These are phyloP conservation scores for Drosophila ercepeae DNA, from an alignment of 1,140 invertebrate species.

Conservation along the genomic window DNA sequence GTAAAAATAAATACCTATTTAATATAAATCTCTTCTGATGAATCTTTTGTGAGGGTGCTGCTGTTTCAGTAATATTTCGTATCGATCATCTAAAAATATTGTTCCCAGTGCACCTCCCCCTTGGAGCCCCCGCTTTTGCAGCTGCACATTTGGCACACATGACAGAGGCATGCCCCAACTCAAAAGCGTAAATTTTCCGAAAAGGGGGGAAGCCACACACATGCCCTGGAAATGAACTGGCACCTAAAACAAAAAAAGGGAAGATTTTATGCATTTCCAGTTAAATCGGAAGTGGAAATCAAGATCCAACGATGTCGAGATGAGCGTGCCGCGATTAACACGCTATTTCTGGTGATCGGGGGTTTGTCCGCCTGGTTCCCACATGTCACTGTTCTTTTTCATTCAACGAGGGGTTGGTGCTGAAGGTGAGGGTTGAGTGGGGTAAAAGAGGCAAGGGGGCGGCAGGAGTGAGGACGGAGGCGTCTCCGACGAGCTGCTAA, in stretches of 20 bases:
- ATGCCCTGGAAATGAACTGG: conserved; percentile 16
- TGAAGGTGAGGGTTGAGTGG: neutral
- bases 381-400: conserved; percentile 52
- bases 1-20: neutral
- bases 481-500: conserved; percentile 66
- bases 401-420: neutral
- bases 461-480: conserved; percentile 18
- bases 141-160: conserved; percentile 81
- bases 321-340: conserved; percentile 77
- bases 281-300: conserved; percentile 80
- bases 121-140: conserved; percentile 6
- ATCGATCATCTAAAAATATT: neutral
- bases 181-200: conserved; percentile 44
- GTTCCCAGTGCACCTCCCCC: neutral
- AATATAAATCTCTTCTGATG: neutral
- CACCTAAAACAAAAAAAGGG: conserved; percentile 48
- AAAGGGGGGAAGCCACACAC: conserved; percentile 47
- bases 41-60: neutral
- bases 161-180: conserved; percentile 72
- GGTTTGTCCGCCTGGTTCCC: conserved; percentile 33
- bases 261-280: conserved; percentile 76
- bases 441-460: neutral
- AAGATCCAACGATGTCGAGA: conserved; percentile 34
- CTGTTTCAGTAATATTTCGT: neutral
- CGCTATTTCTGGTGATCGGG: conserved; percentile 71